Evolutionary conservation across 1,140 invertebrate genomes (phyloP), one percentile per base, ranked within the genome.

Genomic region (Temnothorax longispinosus): DNA sequence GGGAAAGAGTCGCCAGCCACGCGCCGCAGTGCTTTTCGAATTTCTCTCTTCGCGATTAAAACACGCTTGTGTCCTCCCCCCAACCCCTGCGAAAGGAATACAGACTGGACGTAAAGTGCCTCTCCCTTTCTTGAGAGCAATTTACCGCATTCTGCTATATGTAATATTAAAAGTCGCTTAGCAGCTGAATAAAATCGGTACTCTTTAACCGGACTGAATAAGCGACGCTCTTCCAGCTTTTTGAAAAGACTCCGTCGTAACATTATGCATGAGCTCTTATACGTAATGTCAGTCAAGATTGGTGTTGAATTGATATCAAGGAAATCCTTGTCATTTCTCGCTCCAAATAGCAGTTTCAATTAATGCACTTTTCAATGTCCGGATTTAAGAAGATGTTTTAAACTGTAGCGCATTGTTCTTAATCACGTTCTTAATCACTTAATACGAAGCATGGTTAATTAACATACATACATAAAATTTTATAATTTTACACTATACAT

Each of bases 151-250:
- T 72, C 38, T 32, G 27, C 11, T 54, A 35, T 47, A 41, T 27
- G 27, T 44, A 60, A 74, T 60, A 72, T 82, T 82, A 82, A 84
- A 74, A 60, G 69, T 56, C 41, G 35, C 54, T 75, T 60, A 60
- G 35, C 21, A 52, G n/a, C 27, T 10, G 47, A 54, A 56, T 35
- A 47, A 56, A 82, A 56, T 75, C 32, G 44, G 27, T 50, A 11
- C 27, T 60, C 74, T 82, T 47, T 21, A 15, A 47, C 15, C 35
- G n/a, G n/a, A 32, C 38, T 71, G 1, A 41, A 27, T 27, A 27
- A 50, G 56, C n/a, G 21, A 81, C 54, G 32, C 56, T 38, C 75
- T 74, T 84, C 8, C 35, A 11, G 32, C 35, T 67, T 54, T 41
- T 69, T 27, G 13, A 27, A 52, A 35, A 80, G n/a, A 67, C 32